Base-by-base conservation (phyloP, 2,797 vertebrate species). In the Gymnodraco acuticeps region DNA sequence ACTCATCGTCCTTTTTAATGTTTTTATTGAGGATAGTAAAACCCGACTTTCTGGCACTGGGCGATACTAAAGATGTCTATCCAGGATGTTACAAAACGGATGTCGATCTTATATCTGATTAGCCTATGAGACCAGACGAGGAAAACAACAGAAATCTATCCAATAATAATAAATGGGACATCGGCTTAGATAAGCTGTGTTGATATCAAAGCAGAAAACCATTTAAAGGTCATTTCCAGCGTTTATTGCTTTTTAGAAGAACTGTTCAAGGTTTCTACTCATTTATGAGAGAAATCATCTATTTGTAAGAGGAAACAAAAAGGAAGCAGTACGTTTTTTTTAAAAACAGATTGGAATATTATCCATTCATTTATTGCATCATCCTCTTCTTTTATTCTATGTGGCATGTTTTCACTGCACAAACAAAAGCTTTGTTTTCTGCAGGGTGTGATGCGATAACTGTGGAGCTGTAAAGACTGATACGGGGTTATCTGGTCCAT, bases 401-500 rank as follows among this genome's bases (percentile, higher is more conserved):
- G 52, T 41, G 56, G 50, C 4, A 7, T 48, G 41, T 78, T 65
- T 64, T 23, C 50, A 20, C 54, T 6, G 4, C 71, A 31, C 47
- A 45, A 53, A 54, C 46, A 38, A 68, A 70, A n/a, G 54, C 50
- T 78, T 53, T 58, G 63, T 65, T 38, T 72, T 75, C 51, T 59
- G 47, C 46, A 4, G 70, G 54, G 81, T 66, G 13, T 71, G 43
- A 70, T 52, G 41, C 45, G 63, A 74, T 70, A 56, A 45, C 59
- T 61, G 70, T n/a, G 54, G 62, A 78, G 77, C 79, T 78, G 60
- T 52, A 54, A 80, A 64, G 71, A 66, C 73, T 80, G 78, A 85
- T 79, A 77, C 38, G 70, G 80, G 85, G 77, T 84, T 85, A 89
- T 84, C 77, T 71, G 77, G 79, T 70, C 67, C 80, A 82, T 84